Conservation (phyloP, 2,113 vertebrate genomes). For the Sigmodon hispidus region DNA sequence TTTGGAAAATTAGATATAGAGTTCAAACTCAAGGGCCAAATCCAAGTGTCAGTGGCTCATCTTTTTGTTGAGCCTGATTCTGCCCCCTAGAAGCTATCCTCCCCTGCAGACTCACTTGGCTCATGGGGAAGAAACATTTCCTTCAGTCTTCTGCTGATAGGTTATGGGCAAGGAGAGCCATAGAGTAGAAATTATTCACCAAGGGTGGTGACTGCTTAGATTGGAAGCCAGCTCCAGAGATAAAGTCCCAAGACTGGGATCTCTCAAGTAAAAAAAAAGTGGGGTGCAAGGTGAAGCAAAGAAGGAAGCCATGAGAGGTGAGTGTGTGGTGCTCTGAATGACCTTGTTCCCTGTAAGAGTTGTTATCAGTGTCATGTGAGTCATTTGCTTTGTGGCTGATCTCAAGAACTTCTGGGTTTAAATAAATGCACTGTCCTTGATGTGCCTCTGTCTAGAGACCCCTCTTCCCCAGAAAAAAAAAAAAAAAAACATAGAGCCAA, state of each 20-base stretch:
- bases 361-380: neutral
- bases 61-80: neutral
- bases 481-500: too few relatives aligned
- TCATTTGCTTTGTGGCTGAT: neutral
- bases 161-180: neutral
- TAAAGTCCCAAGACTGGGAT: neutral
- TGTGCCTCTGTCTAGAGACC: too few relatives aligned
- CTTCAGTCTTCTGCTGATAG: too few relatives aligned
- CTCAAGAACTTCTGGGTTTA: neutral
- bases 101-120: neutral
- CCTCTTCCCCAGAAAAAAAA: too few relatives aligned
- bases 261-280: neutral
- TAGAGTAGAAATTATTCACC: neutral
- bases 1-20: neutral
- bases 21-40: neutral
- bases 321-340: neutral
- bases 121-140: neutral
- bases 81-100: neutral
- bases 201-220: neutral
- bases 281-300: neutral
- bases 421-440: neutral
- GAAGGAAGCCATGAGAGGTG: neutral
- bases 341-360: slow-evolving; percentile 23
- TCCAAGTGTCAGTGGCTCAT: neutral
- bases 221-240: neutral